These are phyloP conservation scores for Embidobia sp. DNA, from an alignment of 2,888 invertebrate species.

Conservation along the genomic window DNA sequence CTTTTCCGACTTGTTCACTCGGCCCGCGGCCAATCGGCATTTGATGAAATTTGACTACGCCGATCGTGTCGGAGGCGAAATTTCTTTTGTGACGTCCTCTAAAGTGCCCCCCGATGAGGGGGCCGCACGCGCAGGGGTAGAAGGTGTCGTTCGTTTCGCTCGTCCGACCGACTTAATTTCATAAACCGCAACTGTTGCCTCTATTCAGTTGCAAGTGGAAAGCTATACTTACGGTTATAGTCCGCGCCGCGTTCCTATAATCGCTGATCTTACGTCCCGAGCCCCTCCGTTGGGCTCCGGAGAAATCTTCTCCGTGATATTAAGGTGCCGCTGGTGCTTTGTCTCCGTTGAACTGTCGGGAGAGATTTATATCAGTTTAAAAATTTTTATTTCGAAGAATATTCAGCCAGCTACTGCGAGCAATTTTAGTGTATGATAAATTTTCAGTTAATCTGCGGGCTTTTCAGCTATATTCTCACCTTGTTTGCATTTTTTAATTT, in stretches of 20 bases:
- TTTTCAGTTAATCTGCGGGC: too few relatives aligned
- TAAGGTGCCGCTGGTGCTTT: conserved; percentile 40
- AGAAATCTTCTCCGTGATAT: conserved; percentile 49
- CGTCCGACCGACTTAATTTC: conserved; percentile 79
- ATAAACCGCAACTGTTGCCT: conserved; percentile 81
- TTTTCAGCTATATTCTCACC: too few relatives aligned
- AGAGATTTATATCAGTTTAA: not conserved
- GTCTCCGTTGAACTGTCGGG: too few relatives aligned
- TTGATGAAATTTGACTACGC: conserved; percentile 45
- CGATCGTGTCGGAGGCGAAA: conserved; percentile 9
- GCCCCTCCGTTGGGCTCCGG: conserved; percentile 52
- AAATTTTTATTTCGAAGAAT: too few relatives aligned
- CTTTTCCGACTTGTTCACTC: conserved; percentile 8
- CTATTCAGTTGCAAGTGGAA: conserved; percentile 77
- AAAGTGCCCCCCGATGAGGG: conserved; percentile 25
- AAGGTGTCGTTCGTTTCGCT: conserved; percentile 72
- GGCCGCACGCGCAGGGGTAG: conserved; percentile 44
- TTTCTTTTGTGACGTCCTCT: conserved; percentile 58
- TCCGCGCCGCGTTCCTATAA: conserved; percentile 70
- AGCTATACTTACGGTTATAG: conserved; percentile 77
- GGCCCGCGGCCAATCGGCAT: conserved; percentile 10
- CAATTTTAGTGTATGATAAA: too few relatives aligned
- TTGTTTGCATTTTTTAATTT: too few relatives aligned
- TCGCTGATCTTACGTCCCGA: conserved; percentile 59
- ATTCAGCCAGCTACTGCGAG: too few relatives aligned